Percentiles rank a stretch among this genome's conserved stretches.
Conservation (phyloP, 2,888 invertebrate species). For the Leistus spinibarbis region DNA sequence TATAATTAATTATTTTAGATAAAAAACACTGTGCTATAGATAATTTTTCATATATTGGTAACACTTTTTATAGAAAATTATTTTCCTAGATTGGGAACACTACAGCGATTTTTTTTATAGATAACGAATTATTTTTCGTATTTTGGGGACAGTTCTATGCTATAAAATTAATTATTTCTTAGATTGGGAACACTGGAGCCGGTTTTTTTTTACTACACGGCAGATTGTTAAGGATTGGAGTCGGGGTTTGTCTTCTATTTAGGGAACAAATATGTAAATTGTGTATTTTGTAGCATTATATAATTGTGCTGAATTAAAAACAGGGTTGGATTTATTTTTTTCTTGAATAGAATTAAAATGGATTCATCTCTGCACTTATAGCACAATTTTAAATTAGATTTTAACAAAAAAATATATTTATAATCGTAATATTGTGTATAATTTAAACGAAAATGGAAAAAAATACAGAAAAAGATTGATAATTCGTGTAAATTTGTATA, state of each 20-base stretch:
- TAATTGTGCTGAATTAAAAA: slow-evolving; percentile 15
- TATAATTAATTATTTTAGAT: too few species aligned
- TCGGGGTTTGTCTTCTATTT: slow-evolving; percentile 11
- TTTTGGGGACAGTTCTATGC: too few species aligned
- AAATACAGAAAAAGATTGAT: neutral
- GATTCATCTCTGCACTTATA: neutral
- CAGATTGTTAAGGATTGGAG: too few species aligned
- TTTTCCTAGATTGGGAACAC: neutral
- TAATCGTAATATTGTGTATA: neutral
- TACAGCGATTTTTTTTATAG: neutral
- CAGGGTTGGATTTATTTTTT: neutral
- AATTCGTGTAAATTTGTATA: neutral
- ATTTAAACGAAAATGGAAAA: neutral
- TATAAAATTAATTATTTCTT: neutral
- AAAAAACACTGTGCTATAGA: too few species aligned
- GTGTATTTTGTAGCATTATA: slow-evolving; percentile 35
- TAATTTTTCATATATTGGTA: too few species aligned
- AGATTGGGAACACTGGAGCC: neutral
- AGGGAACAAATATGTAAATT: slow-evolving; percentile 29
- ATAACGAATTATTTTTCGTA: too few species aligned
- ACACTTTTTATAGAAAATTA: too few species aligned
- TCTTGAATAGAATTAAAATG: neutral
- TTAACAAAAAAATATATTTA: neutral
- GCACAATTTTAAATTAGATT: neutral
- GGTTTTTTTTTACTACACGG: slow-evolving; percentile 8